Conservation (phyloP, 2,797 vertebrate species). For the Darevskia nairensis region DNA sequence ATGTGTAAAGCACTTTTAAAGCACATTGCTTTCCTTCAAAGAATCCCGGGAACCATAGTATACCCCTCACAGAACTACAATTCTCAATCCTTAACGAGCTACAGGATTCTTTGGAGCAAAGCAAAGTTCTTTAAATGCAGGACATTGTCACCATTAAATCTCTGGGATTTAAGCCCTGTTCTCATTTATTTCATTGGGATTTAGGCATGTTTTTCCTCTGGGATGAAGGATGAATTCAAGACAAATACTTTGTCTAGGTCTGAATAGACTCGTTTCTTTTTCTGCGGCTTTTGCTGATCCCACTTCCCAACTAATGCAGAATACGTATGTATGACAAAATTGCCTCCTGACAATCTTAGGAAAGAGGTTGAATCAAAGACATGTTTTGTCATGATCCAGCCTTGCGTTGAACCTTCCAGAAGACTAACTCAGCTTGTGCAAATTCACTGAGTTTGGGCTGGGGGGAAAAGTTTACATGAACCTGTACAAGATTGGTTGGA, state of each 20-base stretch:
- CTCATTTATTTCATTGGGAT: background rate
- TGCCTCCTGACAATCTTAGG: background rate
- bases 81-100: too few species aligned
- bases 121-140: too few species aligned
- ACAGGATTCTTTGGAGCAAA: too few species aligned
- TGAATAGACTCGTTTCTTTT: background rate
- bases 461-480: background rate
- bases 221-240: background rate
- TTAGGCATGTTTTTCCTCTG: background rate
- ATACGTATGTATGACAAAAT: background rate
- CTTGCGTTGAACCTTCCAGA: background rate
- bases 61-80: too few species aligned
- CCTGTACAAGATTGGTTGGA: background rate
- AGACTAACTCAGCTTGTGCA: background rate
- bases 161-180: background rate
- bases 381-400: conserved; percentile 1
- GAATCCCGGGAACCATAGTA: too few species aligned
- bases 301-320: background rate
- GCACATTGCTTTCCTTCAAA: too few species aligned
- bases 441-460: background rate
- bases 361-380: background rate
- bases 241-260: background rate
- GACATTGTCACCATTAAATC: background rate
- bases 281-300: background rate
- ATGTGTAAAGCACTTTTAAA: too few species aligned